Percentiles rank a stretch among this genome's conserved stretches.
phyloP scores from a whole-genome alignment of 2,797 vertebrate species.

The Malacoctenus gilli region DNA sequence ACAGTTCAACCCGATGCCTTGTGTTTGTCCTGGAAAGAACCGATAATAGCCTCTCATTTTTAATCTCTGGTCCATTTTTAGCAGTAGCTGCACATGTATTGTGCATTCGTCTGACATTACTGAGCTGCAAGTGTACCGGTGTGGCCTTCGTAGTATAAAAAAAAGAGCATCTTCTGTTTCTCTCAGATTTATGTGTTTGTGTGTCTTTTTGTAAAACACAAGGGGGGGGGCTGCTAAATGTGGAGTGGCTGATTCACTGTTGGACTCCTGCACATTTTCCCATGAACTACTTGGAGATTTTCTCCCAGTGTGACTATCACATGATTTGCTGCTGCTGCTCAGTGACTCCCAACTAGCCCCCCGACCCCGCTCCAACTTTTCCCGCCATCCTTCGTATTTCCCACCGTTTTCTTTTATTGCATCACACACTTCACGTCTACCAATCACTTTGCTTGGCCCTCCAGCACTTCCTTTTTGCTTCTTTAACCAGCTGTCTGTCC shows the following conservation, averaged over 20 bases:
- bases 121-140: too few species aligned
- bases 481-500: too few species aligned
- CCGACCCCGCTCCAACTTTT: constrained; percentile 19
- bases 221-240: neutral
- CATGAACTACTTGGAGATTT: constrained; percentile 44
- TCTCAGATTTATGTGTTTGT: too few species aligned
- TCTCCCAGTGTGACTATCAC: constrained; percentile 74
- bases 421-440: neutral
- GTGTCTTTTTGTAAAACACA: too few species aligned
- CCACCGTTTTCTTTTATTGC: neutral
- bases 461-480: neutral
- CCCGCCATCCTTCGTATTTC: neutral
- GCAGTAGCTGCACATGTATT: neutral
- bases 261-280: constrained; percentile 36
- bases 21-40: neutral
- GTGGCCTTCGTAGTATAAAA: too few species aligned
- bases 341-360: constrained; percentile 44
- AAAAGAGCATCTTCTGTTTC: too few species aligned
- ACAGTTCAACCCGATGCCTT: neutral
- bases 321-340: constrained; percentile 61
- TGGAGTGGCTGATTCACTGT: constrained; percentile 35
- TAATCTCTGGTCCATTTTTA: neutral
- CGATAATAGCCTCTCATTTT: neutral
- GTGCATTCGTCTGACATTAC: neutral
- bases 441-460: neutral